Evolutionary conservation across 2,797 vertebrate genomes (phyloP), one percentile per base, ranked within the genome.

Genomic region (Ceyx erithaca): DNA sequence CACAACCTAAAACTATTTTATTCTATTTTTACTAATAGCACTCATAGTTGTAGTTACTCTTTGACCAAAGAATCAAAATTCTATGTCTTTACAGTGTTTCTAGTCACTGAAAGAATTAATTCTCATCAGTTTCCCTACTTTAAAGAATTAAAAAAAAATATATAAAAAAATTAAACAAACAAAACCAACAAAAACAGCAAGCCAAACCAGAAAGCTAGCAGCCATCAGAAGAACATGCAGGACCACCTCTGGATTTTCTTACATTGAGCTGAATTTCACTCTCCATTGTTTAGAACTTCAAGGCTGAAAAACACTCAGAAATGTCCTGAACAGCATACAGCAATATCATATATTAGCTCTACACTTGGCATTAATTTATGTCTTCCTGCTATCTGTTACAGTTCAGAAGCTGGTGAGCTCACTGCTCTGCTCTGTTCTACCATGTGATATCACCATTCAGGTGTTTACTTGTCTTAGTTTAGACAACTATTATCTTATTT

Each of bases 351-450:
- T 9, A 18, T 41, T 13, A 51, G 14, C 17, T 46, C 41, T 10
- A 0, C 0, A 0, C 51, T 48, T 10, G 13, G n/a, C 48, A 35
- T 43, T 21, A 37, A 51, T 71, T 84, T 54, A 14, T 8, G 5
- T 22, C 30, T 23, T 16, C 58, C 57, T 40, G 48, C n/a, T 26
- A 18, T 13, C 52, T 49, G 43, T 12, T 40, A 62, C 73, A 48
- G 37, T 59, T 63, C 62, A 69, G 80, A 5, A 69, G 48, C 51
- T 11, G 28, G 23, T 12, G 69, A 73, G 80, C 41, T 80, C 31
- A 16, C 45, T 20, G 69, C 48, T 59, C 62, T 49, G 66, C 2
- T 18, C 31, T 22, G 8, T 37, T 17, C 9, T 3, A 54, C 14
- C 43, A 31, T 1, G 1, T 6, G 26, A 8, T 11, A 51, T 5